A percentile compares a stretch with the other conserved stretches of the same genome.
phyloP scores from a whole-genome alignment of 2,113 vertebrate genomes.

The Bufo bufo region DNA sequence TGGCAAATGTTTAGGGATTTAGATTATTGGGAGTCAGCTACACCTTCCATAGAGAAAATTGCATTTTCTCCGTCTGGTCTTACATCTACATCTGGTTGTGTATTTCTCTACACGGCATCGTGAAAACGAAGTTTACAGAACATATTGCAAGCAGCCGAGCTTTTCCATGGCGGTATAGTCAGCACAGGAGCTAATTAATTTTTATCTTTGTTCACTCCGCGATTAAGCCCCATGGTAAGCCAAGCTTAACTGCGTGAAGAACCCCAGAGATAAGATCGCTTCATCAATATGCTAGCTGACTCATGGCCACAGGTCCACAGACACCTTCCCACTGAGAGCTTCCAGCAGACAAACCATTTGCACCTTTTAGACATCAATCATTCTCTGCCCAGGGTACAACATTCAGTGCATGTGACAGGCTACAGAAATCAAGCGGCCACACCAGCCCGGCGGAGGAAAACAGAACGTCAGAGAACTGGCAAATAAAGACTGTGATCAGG shows the following conservation, averaged over 20 bases:
- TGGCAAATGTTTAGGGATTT: slow-evolving; percentile 24
- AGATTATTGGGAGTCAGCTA: slow-evolving; percentile 18
- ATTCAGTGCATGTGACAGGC: slow-evolving; percentile 32
- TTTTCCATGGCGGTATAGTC: not conserved
- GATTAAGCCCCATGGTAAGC: slow-evolving; percentile 21
- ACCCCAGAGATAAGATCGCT: slow-evolving; percentile 38
- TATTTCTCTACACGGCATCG: not conserved
- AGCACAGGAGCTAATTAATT: slow-evolving; percentile 34
- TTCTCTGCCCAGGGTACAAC: slow-evolving; percentile 37
- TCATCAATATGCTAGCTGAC: slow-evolving; percentile 53
- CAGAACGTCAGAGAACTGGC: not conserved
- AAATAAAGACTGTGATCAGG: not conserved
- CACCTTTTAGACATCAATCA: slow-evolving; percentile 53
- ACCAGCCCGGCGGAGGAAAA: slow-evolving; percentile 14
- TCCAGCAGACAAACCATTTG: slow-evolving; percentile 51
- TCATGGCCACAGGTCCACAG: slow-evolving; percentile 46
- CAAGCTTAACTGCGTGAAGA: slow-evolving; percentile 31
- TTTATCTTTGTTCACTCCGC: slow-evolving; percentile 17
- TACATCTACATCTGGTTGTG: not conserved
- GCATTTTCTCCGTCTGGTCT: not conserved
- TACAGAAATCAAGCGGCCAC: slow-evolving; percentile 29
- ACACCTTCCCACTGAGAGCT: slow-evolving; percentile 48
- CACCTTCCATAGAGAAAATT: slow-evolving; percentile 14
- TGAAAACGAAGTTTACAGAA: not conserved
- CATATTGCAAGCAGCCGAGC: not conserved